Percentiles rank a stretch among this genome's conserved stretches.
phyloP scores from a whole-genome alignment of 2,113 vertebrate species.

The Psittacula cyanocephala region DNA sequence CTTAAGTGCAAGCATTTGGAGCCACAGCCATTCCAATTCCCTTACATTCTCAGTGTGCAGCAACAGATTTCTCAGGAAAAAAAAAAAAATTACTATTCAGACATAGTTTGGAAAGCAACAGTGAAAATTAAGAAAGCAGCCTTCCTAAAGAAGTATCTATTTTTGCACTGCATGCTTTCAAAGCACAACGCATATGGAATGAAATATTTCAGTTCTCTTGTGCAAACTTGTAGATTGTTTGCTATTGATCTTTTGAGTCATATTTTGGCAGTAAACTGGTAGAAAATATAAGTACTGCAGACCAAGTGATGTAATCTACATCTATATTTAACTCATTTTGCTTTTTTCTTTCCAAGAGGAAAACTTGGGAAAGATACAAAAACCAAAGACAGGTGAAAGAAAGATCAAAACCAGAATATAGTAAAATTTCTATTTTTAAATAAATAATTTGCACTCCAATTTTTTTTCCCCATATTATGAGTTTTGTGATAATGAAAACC shows the following conservation, averaged over 20 bases:
- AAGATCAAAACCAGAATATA: neutral
- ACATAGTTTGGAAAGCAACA: constrained; percentile 34
- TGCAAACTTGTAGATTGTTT: constrained; percentile 69
- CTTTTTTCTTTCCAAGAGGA: neutral
- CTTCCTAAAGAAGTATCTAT: constrained; percentile 3
- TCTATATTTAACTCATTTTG: neutral
- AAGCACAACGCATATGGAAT: constrained; percentile 52
- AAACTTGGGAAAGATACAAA: neutral
- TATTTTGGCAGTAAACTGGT: constrained; percentile 49
- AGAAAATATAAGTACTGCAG: constrained; percentile 46
- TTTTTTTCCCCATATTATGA: neutral
- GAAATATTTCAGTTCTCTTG: constrained; percentile 56
- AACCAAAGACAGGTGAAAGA: constrained; percentile 1
- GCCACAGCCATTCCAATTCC: neutral
- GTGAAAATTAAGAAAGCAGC: constrained; percentile 14
- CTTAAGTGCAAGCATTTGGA: neutral
- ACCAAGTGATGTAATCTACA: constrained; percentile 49
- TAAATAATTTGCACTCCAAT: neutral
- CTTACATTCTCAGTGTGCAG: neutral
- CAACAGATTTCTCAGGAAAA: neutral
- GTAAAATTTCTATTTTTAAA: neutral
- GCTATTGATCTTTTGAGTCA: constrained; percentile 66
- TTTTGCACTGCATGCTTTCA: constrained; percentile 41
- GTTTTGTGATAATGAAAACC: neutral
- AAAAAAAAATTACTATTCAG: neutral